Evolutionary conservation across 2,113 vertebrate genomes (phyloP).

Genomic region (Vombatus ursinus): DNA sequence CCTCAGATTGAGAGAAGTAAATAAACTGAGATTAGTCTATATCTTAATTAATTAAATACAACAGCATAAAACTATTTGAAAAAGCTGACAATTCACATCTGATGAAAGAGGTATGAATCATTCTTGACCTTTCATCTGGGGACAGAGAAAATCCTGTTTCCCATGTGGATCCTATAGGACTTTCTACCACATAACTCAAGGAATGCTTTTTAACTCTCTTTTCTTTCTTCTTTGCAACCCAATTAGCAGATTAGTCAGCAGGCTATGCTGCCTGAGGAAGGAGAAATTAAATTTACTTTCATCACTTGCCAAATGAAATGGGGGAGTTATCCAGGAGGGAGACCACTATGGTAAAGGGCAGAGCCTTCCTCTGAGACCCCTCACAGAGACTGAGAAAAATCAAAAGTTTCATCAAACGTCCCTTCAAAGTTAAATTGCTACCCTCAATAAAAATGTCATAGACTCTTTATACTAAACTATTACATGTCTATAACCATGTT

Average conservation of each 20-base stretch:
- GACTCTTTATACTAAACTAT: not conserved
- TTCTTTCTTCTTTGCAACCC: slow-evolving; percentile 4
- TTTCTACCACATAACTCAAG: not conserved
- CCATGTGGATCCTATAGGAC: slow-evolving; percentile 13
- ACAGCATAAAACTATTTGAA: slow-evolving; percentile 31
- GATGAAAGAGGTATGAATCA: slow-evolving; percentile 42
- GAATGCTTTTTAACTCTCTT: slow-evolving; percentile 36
- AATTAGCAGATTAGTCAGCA: slow-evolving; percentile 74
- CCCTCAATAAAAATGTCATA: slow-evolving; percentile 29
- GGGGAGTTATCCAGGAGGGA: slow-evolving; percentile 54
- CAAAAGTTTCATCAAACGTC: slow-evolving; percentile 58
- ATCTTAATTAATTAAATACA: not conserved
- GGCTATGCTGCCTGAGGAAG: slow-evolving; percentile 58
- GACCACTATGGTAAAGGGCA: slow-evolving; percentile 9
- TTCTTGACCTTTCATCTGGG: slow-evolving; percentile 54
- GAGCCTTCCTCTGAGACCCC: slow-evolving; percentile 10
- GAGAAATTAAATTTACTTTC: slow-evolving; percentile 68
- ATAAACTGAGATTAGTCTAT: not conserved
- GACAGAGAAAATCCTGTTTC: slow-evolving; percentile 36
- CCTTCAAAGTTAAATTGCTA: not conserved
- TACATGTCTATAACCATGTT: not conserved
- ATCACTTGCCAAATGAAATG: slow-evolving; percentile 57
- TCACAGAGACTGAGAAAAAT: slow-evolving; percentile 37
- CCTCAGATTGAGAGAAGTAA: not conserved
- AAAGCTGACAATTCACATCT: slow-evolving; percentile 20